Base-by-base conservation (phyloP, 2,888 invertebrate genomes). In the Cynaeus angustus region DNA sequence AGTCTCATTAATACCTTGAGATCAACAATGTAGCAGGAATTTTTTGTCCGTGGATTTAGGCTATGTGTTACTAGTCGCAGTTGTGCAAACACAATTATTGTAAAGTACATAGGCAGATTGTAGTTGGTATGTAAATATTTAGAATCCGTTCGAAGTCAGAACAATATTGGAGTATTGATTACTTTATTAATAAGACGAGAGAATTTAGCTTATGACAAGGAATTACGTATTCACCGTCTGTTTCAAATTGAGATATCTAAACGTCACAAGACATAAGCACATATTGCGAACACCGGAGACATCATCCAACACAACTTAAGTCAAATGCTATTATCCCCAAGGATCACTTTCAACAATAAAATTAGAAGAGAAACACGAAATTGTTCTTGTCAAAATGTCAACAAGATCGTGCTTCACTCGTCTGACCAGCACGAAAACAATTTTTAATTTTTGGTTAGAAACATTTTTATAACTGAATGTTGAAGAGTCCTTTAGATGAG, bases 181-280 rank as follows among this genome's bases (percentile, higher is more conserved):
- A 64, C 52, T 53, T 61, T 64, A 53, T 64, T 62, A 64, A 64
- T 64, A 64, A 53, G 30, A 53, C 37, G 16, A 41, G 52, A 64
- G 41, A 13, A 64, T 64, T 64, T 53, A 64, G 53, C 53, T 53
- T 53, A 38, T 64, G 52, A 64, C 64, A 64, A 53, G 64, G 64
- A 64, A 64, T 64, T 64, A 53, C 33, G 28, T 52, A 30, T 64
- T 64, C 43, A 50, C 50, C 48, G 62, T 62, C 50, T 64, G 52
- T 28, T 64, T 43, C 64, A 64, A 64, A 46, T 43, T 53, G 64
- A 64, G 53, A 52, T 64, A 53, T 62, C 33, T 53, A 64, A 62
- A 64, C 53, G 53, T 64, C 64, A 64, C 45, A 64, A 52, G 46
- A 33, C 28, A 21, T 46, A 43, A 56, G 41, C 56, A 21, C 43